phyloP scores from a whole-genome alignment of 2,797 vertebrate genomes.

The Carapus acus region DNA sequence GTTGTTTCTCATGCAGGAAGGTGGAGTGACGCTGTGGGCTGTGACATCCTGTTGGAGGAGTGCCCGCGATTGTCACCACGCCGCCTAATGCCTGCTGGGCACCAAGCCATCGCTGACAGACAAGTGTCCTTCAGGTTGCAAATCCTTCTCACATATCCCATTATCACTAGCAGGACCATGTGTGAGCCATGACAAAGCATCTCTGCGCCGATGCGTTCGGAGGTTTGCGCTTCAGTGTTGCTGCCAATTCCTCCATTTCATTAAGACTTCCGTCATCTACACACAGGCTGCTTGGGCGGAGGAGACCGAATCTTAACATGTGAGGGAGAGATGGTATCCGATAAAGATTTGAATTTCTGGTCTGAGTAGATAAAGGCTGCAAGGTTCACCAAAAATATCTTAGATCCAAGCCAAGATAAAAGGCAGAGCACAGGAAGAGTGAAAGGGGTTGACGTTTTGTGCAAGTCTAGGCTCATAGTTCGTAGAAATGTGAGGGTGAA shows the following conservation, averaged over 20 bases:
- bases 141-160: slow-evolving; percentile 13
- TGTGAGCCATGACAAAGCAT: background rate
- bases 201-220: too few relatives aligned
- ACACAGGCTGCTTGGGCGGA: too few relatives aligned
- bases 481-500: too few relatives aligned
- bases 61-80: background rate
- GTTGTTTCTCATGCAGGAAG: slow-evolving; percentile 19
- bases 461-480: background rate
- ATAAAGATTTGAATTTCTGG: too few relatives aligned
- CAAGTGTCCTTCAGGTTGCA: slow-evolving; percentile 16
- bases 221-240: too few relatives aligned
- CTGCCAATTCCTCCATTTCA: too few relatives aligned
- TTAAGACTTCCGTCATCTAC: too few relatives aligned
- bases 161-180: background rate
- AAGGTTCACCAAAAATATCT: background rate
- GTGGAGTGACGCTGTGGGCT: slow-evolving; percentile 21
- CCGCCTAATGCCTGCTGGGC: slow-evolving; percentile 22
- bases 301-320: too few relatives aligned
- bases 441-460: background rate
- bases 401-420: too few relatives aligned
- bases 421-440: too few relatives aligned
- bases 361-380: too few relatives aligned
- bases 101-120: slow-evolving; percentile 21
- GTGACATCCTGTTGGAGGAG: slow-evolving; percentile 25
- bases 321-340: too few relatives aligned